Evolutionary conservation across 2,113 vertebrate genomes (phyloP).

Genomic region (Tretioscincus oriximinensis): DNA sequence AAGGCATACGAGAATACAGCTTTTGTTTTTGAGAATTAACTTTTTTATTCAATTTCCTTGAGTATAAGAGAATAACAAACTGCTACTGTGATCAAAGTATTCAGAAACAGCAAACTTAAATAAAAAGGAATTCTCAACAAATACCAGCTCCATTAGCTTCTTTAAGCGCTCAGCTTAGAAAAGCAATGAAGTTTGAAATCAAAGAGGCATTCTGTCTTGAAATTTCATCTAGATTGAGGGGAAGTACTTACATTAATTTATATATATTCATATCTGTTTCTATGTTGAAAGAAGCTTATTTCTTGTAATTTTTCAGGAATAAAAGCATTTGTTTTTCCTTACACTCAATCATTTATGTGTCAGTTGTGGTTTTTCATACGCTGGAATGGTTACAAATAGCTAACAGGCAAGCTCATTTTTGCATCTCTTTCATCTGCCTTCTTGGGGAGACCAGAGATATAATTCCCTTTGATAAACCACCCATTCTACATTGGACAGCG

Average conservation of each 20-base stretch:
- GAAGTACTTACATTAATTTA: neutral
- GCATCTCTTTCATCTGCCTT: too few relatives aligned
- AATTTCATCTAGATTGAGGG: neutral
- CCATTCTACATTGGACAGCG: too few relatives aligned
- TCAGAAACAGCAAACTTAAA: conserved; percentile 2
- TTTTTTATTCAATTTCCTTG: conserved; percentile 14
- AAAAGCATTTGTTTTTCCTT: neutral
- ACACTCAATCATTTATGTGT: too few relatives aligned
- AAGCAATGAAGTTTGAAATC: neutral
- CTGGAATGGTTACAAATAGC: too few relatives aligned
- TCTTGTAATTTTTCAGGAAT: neutral
- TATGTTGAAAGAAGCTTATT: neutral
- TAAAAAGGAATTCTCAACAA: neutral
- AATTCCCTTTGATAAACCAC: too few relatives aligned
- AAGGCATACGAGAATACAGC: neutral
- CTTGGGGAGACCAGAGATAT: too few relatives aligned
- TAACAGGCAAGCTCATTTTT: too few relatives aligned
- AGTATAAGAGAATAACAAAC: neutral
- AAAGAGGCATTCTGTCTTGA: neutral
- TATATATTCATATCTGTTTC: neutral
- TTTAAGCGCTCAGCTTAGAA: conserved; percentile 2
- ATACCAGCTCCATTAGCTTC: neutral
- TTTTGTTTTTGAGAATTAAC: conserved; percentile 1
- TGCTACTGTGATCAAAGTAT: neutral
- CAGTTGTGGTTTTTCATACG: too few relatives aligned